Evolutionary conservation across 2,113 vertebrate genomes (phyloP).

Genomic region (Sardina pilchardus): DNA sequence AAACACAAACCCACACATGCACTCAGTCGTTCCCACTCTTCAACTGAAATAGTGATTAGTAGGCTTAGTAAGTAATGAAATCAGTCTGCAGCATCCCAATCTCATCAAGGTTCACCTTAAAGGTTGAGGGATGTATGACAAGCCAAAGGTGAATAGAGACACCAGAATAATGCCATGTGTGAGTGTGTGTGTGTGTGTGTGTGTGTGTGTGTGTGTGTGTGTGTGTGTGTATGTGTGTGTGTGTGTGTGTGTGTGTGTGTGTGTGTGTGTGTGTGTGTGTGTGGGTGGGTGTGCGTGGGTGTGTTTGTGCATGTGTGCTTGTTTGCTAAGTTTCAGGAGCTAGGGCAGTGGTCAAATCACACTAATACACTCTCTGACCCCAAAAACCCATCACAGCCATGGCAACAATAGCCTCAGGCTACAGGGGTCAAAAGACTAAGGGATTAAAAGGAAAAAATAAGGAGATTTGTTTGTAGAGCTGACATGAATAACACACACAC

Average conservation of each 20-base stretch:
- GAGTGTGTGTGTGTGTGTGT: neutral
- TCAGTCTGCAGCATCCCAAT: neutral
- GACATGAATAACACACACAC: neutral
- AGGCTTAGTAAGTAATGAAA: neutral
- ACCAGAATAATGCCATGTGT: neutral
- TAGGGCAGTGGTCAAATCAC: neutral
- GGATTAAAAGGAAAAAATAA: slow-evolving; percentile 11
- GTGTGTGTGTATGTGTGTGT: neutral
- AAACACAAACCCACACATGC: too few species aligned
- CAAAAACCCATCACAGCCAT: neutral
- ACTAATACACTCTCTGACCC: slow-evolving; percentile 8
- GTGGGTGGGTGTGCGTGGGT: neutral
- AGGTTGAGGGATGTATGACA: too few species aligned
- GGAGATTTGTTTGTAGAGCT: slow-evolving; percentile 8
- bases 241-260: neutral
- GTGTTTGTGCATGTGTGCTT: neutral
- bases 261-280: neutral
- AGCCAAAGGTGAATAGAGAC: too few species aligned
- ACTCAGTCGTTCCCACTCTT: too few species aligned
- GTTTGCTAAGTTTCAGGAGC: neutral
- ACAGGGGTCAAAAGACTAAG: neutral
- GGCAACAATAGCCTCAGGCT: neutral
- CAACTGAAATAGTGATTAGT: too few species aligned
- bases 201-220: too few species aligned
- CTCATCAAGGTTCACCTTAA: neutral